Percentiles rank a stretch among this genome's conserved stretches.
phyloP scores from a whole-genome alignment of 2,888 invertebrate genomes.

The Malachius bipustulatus region DNA sequence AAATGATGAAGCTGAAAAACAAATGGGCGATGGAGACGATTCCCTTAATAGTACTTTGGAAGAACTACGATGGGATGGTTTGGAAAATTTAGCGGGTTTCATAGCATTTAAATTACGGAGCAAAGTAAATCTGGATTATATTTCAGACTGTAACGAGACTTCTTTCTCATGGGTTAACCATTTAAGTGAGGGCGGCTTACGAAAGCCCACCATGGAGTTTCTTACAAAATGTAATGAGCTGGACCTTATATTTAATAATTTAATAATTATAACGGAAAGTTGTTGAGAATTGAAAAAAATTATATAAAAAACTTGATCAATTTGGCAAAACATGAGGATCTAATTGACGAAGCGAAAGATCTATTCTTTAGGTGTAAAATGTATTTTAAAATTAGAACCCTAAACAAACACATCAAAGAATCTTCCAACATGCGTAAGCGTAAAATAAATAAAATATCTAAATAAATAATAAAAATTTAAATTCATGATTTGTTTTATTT shows the following conservation, averaged over 20 bases:
- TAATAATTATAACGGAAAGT: conserved; percentile 2
- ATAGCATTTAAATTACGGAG: conserved; percentile 19
- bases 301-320: conserved; percentile 1
- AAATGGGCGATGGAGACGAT: too few relatives aligned
- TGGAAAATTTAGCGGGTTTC: conserved; percentile 21
- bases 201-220: conserved; percentile 15
- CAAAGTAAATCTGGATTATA: conserved; percentile 16
- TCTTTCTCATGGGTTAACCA: conserved; percentile 17
- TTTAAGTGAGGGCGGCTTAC: conserved; percentile 15
- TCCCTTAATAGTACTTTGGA: conserved; percentile 4
- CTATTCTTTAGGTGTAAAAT: conserved; percentile 6
- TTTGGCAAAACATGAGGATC: not conserved
- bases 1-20: too few relatives aligned
- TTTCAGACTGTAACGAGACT: conserved; percentile 11
- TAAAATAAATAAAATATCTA: too few relatives aligned
- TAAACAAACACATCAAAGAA: too few relatives aligned
- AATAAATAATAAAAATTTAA: too few relatives aligned
- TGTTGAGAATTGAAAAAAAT: conserved; percentile 3
- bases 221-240: conserved; percentile 3
- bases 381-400: too few relatives aligned
- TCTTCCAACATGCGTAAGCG: too few relatives aligned
- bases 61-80: conserved; percentile 18
- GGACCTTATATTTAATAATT: not conserved
- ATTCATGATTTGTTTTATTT: too few relatives aligned
- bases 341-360: conserved; percentile 4